Base-by-base conservation (phyloP, 2,797 vertebrate genomes). In the Danio kyathit region DNA sequence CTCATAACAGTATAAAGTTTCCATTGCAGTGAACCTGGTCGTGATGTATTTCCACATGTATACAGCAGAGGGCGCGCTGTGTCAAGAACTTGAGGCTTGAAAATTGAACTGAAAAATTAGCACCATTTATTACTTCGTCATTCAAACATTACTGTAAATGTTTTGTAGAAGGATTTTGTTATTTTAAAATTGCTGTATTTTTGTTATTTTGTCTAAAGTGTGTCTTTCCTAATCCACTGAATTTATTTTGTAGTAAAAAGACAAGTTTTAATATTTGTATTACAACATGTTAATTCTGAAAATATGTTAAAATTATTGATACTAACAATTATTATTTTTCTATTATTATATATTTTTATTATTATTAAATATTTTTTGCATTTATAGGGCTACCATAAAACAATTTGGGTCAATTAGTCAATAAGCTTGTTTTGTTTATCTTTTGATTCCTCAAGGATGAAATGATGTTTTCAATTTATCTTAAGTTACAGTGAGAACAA, bases 51-150 rank as follows among this genome's bases (percentile, higher is more conserved):
- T 79, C 17, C 40, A 19, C 19, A 21, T n/a, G 10, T 41, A 8
- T 63, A 52, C 77, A 79, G 77, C 66, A 79, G 77, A 79, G 77
- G 57, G 57, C 57, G 13, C 38, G 6, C 56, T 79, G 9, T 54
- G 46, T 49, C 54, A 78, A 78, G 16, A 60, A 49, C 64, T 57
- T 5, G 13, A 57, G 66, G 7, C 7, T 44, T 16, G 38, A 21
- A 21, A 14, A 44, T 16, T 56, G 12, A 8, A n/a, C 48, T 40
- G 16, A 40, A 63, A 63, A 46, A 57, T 11, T 46, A 29, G 19
- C 52, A 40, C 5, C 11, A 59, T 49, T 29, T 21, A 46, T 46
- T 9, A 63, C 56, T 9, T 56, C 66, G 51, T 48, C 4, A 38
- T 57, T 66, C 16, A 2, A 67, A 48, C 43, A 49, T 29, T 29